These are phyloP conservation scores for Indicator maculatus DNA, from an alignment of 2,113 vertebrate species.

Conservation along the genomic window DNA sequence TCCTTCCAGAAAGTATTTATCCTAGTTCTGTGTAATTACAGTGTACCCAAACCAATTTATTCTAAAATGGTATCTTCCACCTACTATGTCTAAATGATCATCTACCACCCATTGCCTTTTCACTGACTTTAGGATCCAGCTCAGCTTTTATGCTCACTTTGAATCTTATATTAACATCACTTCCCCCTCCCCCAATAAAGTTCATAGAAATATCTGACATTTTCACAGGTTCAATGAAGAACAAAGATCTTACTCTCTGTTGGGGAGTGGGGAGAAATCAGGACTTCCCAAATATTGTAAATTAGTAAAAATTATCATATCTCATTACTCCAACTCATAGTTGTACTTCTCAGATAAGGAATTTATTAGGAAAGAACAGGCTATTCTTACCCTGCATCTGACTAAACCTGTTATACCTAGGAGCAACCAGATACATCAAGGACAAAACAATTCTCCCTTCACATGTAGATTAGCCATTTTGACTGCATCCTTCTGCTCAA, in stretches of 20 bases:
- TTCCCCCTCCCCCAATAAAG: background rate
- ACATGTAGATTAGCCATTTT: background rate
- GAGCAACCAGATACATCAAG: background rate
- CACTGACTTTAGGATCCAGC: background rate
- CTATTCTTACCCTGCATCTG: background rate
- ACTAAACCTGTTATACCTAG: background rate
- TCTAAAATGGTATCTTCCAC: background rate
- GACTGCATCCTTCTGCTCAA: background rate
- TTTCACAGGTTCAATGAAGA: background rate
- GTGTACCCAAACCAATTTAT: background rate
- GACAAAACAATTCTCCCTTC: background rate
- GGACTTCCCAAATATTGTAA: background rate
- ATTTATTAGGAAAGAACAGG: background rate
- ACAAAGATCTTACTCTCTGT: background rate
- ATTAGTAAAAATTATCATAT: background rate
- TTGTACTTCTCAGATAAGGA: background rate
- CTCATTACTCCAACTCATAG: background rate
- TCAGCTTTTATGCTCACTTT: background rate
- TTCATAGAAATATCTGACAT: background rate
- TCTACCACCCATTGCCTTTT: background rate
- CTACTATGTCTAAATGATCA: background rate
- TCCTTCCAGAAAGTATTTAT: background rate
- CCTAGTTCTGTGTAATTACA: background rate
- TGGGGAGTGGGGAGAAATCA: background rate
- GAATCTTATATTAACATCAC: background rate